Base-by-base conservation (phyloP, 2,113 vertebrate species). In the Mohoua ochrocephala region DNA sequence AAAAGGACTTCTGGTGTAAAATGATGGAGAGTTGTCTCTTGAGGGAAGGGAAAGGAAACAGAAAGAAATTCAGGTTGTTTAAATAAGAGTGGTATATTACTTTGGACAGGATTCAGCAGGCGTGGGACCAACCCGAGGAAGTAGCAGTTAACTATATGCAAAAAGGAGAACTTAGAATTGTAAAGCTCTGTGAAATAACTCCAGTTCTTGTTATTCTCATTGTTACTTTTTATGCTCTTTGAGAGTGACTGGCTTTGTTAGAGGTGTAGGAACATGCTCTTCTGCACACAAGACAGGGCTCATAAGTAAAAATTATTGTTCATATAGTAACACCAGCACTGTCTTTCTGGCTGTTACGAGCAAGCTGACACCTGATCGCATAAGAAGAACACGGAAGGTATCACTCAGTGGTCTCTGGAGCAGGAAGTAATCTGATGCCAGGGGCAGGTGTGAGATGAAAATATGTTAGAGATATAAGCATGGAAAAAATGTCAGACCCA, bases 391-490 rank as follows among this genome's bases (percentile, higher is more conserved):
- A 50, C 30, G 23, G 41, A 85, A 79, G 39, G 44, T 83, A 84
- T 88, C 67, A 76, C 28, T 92, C 82, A 90, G 31, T 56, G 31
- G 57, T 84, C 82, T 94, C 53, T 57, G 76, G 82, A 69, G 50
- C 57, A 57, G 50, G 71, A 94, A 73, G 53, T 60, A 95, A 90
- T 65, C 75, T 88, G 44, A 84, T 85, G 50, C 70, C 28, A 41
- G 31, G 26, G 61, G 26, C 70, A 94, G 79, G 90, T 69, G 63
- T 68, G 63, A 92, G 75, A 83, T 11, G 73, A 96, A 90, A 94
- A 59, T 49, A 60, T 76, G 22, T 82, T 87, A 85, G 53, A 75
- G 44, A 83, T 71, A 91, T 39, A 84, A 87, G 33, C 33, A 90
- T 31, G 41, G 78, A 82, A 89, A 89, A 89, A 93, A 94, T 75